Percentiles rank a stretch among this genome's conserved stretches.
These are phyloP conservation scores for Cephus sareptanus DNA, from an alignment of 2,888 invertebrate genomes.

Conservation along the genomic window DNA sequence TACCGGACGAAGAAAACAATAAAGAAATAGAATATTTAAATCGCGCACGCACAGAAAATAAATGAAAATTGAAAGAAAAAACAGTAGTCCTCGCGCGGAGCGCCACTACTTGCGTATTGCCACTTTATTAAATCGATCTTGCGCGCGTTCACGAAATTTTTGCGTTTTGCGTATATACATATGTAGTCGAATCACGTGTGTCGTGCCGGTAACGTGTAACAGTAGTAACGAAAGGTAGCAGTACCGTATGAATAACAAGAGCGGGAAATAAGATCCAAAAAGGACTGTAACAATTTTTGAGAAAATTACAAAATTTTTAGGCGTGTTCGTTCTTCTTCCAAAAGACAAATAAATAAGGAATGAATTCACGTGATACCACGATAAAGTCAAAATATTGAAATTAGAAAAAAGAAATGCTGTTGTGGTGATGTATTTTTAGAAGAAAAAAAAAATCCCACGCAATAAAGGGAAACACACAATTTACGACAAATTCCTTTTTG, in stretches of 20 bases:
- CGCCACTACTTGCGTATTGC: not conserved
- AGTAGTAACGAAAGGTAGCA: not conserved
- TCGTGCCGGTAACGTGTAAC: not conserved
- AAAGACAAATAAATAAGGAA: not conserved
- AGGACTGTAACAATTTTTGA: not conserved
- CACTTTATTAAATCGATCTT: not conserved
- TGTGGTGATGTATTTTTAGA: conserved; percentile 1
- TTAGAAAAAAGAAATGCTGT: not conserved
- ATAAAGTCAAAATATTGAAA: too few relatives aligned
- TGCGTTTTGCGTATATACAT: not conserved
- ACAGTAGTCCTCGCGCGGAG: not conserved
- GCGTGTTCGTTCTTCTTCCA: not conserved
- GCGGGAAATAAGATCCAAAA: not conserved
- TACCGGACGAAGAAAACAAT: not conserved
- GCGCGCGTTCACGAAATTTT: not conserved
- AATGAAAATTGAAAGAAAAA: too few relatives aligned
- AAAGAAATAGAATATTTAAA: not conserved
- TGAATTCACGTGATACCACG: not conserved
- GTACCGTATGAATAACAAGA: not conserved
- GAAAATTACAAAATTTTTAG: not conserved
- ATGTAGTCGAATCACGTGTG: not conserved
- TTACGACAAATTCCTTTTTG: conserved; percentile 11
- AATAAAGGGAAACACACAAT: not conserved
- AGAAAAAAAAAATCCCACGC: conserved; percentile 16
- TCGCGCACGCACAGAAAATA: not conserved